Percentiles rank a stretch among this genome's conserved stretches.
Conservation (phyloP, 1,140 invertebrate genomes). For the Cydia pomonella region DNA sequence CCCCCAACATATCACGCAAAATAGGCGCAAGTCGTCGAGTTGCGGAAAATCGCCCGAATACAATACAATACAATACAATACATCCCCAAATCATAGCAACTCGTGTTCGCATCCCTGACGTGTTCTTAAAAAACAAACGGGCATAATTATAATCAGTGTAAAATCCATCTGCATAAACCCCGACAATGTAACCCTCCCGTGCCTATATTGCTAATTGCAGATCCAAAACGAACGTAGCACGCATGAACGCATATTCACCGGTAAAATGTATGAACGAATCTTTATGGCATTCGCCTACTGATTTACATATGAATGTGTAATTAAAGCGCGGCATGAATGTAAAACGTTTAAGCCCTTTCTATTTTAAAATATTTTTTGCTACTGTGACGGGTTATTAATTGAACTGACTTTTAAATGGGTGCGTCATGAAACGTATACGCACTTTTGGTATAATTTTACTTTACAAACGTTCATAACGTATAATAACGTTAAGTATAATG, state of each 20-base stretch:
- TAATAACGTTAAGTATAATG: too few relatives aligned
- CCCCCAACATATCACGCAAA: too few relatives aligned
- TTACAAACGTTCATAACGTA: too few relatives aligned
- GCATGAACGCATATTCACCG: slow-evolving; percentile 70
- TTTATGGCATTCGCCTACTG: slow-evolving; percentile 65
- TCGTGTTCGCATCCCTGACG: not conserved
- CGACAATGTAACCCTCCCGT: slow-evolving; percentile 57
- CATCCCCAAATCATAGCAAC: not conserved
- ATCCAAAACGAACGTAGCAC: slow-evolving; percentile 64
- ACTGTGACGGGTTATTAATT: slow-evolving; percentile 26
- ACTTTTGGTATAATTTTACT: too few relatives aligned
- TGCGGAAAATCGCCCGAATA: too few relatives aligned
- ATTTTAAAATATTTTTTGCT: slow-evolving; percentile 31
- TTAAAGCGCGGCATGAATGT: slow-evolving; percentile 69
- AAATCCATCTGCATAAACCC: slow-evolving; percentile 16
- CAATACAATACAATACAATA: too few relatives aligned
- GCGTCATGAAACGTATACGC: too few relatives aligned
- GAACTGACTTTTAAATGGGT: not conserved
- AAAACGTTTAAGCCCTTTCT: slow-evolving; percentile 51
- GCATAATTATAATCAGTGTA: slow-evolving; percentile 20
- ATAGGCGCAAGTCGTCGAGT: too few relatives aligned
- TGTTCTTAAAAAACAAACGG: slow-evolving; percentile 11
- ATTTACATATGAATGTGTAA: slow-evolving; percentile 80
- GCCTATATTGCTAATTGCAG: slow-evolving; percentile 73
- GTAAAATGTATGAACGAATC: slow-evolving; percentile 66